Conservation (phyloP, 2,888 invertebrate species). For the Drosophila histrio region DNA sequence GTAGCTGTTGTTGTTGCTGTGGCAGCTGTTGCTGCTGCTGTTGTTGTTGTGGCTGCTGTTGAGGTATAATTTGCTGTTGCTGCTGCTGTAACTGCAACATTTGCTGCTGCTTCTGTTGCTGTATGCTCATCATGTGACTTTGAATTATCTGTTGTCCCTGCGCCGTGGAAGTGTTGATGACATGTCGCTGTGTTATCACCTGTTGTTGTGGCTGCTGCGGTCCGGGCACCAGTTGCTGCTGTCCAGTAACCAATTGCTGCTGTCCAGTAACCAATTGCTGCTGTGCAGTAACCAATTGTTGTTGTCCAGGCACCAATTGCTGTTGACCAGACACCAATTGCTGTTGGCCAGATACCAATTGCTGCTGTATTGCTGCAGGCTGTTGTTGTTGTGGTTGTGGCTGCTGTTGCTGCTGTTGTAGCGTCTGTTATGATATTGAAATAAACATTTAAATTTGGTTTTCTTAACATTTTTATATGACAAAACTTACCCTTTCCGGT, state of each 20-base stretch:
- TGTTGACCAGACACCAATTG: too few relatives aligned
- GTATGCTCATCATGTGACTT: constrained; percentile 83
- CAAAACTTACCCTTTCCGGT: constrained; percentile 31
- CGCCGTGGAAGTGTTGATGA: constrained; percentile 83
- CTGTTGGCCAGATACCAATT: constrained; percentile 31
- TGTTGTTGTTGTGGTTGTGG: constrained; percentile 41
- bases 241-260: too few relatives aligned
- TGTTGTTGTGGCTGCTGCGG: constrained; percentile 68
- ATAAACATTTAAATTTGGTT: not conserved
- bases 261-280: constrained; percentile 54
- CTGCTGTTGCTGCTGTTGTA: not conserved
- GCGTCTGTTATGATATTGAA: not conserved
- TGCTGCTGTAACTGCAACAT: constrained; percentile 78
- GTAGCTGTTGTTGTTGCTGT: constrained; percentile 65
- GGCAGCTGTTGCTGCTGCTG: constrained; percentile 75
- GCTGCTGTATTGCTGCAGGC: constrained; percentile 28
- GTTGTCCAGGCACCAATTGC: too few relatives aligned
- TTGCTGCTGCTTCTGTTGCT: constrained; percentile 80
- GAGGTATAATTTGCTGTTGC: constrained; percentile 64
- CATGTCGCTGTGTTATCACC: constrained; percentile 82
- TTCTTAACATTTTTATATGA: not conserved
- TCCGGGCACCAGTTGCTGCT: too few relatives aligned
- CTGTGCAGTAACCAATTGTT: too few relatives aligned
- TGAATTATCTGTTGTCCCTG: constrained; percentile 84
- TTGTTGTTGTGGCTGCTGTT: constrained; percentile 77